A percentile compares a stretch with the other conserved stretches of the same genome.
These are phyloP conservation scores for Percina caprodes DNA, from an alignment of 2,113 vertebrate species.

Conservation along the genomic window DNA sequence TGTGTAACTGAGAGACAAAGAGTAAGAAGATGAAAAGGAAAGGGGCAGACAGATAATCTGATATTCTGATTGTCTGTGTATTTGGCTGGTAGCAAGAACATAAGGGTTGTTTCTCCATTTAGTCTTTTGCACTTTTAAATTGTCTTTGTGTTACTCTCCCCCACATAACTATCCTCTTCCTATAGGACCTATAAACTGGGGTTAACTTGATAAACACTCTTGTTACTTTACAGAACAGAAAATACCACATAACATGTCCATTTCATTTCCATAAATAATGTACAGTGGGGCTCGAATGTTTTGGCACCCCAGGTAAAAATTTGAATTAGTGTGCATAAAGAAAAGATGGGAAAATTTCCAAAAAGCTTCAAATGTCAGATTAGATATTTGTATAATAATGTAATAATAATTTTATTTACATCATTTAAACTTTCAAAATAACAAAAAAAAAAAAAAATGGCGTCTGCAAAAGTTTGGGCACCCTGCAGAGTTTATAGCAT, in stretches of 20 bases:
- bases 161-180: not conserved
- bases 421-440: too few species aligned
- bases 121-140: slow-evolving; percentile 1
- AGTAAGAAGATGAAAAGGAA: slow-evolving; percentile 44
- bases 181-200: slow-evolving; percentile 27
- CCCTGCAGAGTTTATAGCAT: too few species aligned
- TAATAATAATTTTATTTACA: too few species aligned
- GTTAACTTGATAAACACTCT: slow-evolving; percentile 12
- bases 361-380: too few species aligned
- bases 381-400: too few species aligned
- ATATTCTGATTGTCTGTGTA: slow-evolving; percentile 41
- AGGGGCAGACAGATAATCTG: slow-evolving; percentile 43
- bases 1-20: not conserved
- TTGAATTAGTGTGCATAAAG: too few species aligned
- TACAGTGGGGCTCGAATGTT: too few species aligned
- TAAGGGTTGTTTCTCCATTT: not conserved
- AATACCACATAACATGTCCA: slow-evolving; percentile 12
- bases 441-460: too few species aligned
- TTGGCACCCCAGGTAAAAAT: too few species aligned
- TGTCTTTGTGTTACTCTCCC: not conserved
- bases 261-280: slow-evolving; percentile 54
- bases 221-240: slow-evolving; percentile 13
- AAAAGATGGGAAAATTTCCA: too few species aligned
- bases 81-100: slow-evolving; percentile 34
- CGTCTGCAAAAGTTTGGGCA: too few species aligned